Percentiles rank a stretch among this genome's conserved stretches.
Evolutionary conservation across 2,888 invertebrate species (phyloP).

Genomic region (Lysandra coridon): DNA sequence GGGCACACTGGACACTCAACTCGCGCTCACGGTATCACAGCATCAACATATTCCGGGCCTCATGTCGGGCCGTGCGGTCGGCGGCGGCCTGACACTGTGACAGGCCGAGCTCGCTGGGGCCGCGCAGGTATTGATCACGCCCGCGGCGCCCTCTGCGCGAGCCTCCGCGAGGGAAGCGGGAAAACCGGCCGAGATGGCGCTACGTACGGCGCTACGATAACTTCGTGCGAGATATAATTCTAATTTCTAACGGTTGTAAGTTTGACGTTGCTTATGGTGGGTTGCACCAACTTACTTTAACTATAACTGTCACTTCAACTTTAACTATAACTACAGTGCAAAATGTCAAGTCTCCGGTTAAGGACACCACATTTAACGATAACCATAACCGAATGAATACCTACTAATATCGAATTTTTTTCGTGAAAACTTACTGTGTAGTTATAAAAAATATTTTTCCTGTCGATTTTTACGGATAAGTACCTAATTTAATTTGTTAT

Average conservation of each 20-base stretch:
- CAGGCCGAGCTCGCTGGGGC: conserved; percentile 51
- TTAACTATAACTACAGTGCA: no score
- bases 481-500: no score
- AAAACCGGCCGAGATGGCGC: conserved; percentile 68
- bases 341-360: no score
- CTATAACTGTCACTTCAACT: no score
- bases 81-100: conserved; percentile 56
- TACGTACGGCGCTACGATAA: conserved; percentile 38
- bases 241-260: background rate
- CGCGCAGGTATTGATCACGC: conserved; percentile 74
- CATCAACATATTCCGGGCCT: conserved; percentile 51
- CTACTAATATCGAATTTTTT: no score
- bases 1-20: conserved; percentile 41
- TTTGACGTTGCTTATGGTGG: conserved; percentile 23
- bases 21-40: conserved; percentile 44
- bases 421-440: no score
- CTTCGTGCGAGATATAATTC: background rate
- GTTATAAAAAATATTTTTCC: no score
- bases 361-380: no score
- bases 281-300: no score
- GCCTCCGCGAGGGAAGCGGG: conserved; percentile 62
- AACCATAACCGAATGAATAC: no score
- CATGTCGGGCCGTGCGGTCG: conserved; percentile 38
- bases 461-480: no score
- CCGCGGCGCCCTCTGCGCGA: conserved; percentile 50